Evolutionary conservation across 2,888 invertebrate genomes (phyloP), one percentile per base, ranked within the genome.

Genomic region (Scaptomyza flava): DNA sequence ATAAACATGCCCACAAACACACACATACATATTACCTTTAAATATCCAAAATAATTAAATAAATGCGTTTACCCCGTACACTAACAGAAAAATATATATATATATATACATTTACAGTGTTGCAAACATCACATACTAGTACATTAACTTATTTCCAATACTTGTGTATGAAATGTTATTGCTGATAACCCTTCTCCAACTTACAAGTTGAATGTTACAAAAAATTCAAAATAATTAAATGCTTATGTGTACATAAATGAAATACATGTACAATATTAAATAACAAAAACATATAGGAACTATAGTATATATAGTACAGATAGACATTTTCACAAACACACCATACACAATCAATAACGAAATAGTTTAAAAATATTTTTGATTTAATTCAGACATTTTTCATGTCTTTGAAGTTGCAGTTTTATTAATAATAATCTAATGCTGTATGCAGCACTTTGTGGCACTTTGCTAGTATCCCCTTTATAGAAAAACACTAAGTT

Each of bases 361-460:
- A n/a, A 20, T 50, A 34, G 17, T 17, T 31, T 2, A n/a, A 38
- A 38, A 3, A 14, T 14, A 38, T 38, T 11, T 11, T 42, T 9
- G 9, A 31, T 27, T 27, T 14, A 6, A 23, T 27, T 12, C n/a
- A 34, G n/a, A 54, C 43, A 54, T 14, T 6, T 17, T 36, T 56
- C 23, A 6, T 34, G 53, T 36, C 56, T 8, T 56, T 33, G 17
- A n/a, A 31, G 20, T n/a, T 30, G 36, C 33, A 4, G 2, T 12
- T 12, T 27, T 17, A 8, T 47, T 12, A 27, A 14, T 42, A 41
- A 33, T 36, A 52, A 36, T 36, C 36, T 7, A 36, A 36, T 38
- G 14, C 50, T 48, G 34, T 50, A 61, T 43, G 56, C 62, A 69
- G 47, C 52, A 68, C 61, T 50, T 50, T 43, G 56, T 56, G 70